Base-by-base conservation (phyloP, 1,140 invertebrate genomes). In the Vanessa atalanta region DNA sequence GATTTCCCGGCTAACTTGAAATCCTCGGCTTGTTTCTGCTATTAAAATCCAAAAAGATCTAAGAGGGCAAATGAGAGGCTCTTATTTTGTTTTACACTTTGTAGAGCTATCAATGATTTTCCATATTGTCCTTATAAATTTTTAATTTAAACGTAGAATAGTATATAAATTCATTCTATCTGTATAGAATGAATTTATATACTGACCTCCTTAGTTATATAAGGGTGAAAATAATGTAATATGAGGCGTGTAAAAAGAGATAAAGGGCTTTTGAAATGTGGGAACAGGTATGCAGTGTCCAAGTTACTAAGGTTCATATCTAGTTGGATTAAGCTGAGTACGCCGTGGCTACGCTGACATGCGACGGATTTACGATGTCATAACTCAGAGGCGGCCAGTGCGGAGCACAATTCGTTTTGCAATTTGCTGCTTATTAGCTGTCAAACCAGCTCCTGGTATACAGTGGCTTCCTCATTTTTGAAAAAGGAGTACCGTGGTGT, bases 311-410 rank as follows among this genome's bases (percentile, higher is more conserved):
- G 50, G 20, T 72, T 47, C 70, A 53, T 50, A 43, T 50, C 23
- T 76, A 76, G 68, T 71, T 65, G 50, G 61, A 80, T 80, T 76
- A 78, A 43, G 65, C 65, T 65, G 61, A 73, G 70, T 63, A 63
- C 53, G 65, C 65, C 70, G 55, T 51, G 60, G 64, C 50, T 55
- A 71, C 68, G 72, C 65, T 66, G 77, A 79, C 75, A 77, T 72
- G 57, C 61, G 75, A 77, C 69, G 57, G 79, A 79, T 79, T 79
- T 81, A 81, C 70, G 80, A 72, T 55, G 71, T 77, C 75, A 81
- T 81, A 81, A 81, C 76, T 81, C 72, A 79, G 73, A 76, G 55
- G 50, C 26, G 55, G 72, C 20, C 20, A 48, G 60, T 31, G 20
- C 63, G 20, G 26, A 60, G 43, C 55, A 68, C 31, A 50, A 23